phyloP scores from a whole-genome alignment of 2,797 vertebrate species.

The Sarcoramphus papa region DNA sequence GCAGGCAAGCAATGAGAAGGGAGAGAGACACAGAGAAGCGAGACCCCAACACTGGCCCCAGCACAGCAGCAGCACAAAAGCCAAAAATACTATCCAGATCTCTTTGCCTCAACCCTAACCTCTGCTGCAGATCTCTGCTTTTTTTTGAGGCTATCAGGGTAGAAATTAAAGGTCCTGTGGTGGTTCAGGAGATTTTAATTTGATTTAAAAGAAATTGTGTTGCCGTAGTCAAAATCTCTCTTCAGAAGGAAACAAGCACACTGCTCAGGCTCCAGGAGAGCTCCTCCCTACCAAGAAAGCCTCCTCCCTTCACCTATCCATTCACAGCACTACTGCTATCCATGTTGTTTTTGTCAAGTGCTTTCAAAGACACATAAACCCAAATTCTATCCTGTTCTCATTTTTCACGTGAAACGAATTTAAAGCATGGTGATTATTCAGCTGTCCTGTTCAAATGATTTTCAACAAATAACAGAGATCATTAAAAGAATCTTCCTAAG shows the following conservation, averaged over 20 bases:
- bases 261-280: not conserved
- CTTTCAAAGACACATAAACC: not conserved
- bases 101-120: not conserved
- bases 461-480: constrained; percentile 65
- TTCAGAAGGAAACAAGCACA: not conserved
- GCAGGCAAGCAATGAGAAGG: not conserved
- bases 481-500: constrained; percentile 47
- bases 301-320: not conserved
- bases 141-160: not conserved
- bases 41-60: rapidly evolving
- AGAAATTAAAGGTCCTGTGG: not conserved
- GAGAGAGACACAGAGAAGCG: not conserved
- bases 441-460: constrained; percentile 51
- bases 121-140: not conserved
- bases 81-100: not conserved
- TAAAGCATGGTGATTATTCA: constrained; percentile 38
- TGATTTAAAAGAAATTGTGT: not conserved
- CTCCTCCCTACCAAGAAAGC: not conserved
- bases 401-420: constrained; percentile 54
- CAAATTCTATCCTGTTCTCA: constrained; percentile 24
- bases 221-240: not conserved
- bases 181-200: not conserved
- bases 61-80: not conserved
- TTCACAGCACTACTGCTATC: not conserved
- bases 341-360: not conserved